A percentile compares a stretch with the other conserved stretches of the same genome.
These are phyloP conservation scores for Vulpes vulpes DNA, from an alignment of 2,113 vertebrate genomes.

Conservation along the genomic window DNA sequence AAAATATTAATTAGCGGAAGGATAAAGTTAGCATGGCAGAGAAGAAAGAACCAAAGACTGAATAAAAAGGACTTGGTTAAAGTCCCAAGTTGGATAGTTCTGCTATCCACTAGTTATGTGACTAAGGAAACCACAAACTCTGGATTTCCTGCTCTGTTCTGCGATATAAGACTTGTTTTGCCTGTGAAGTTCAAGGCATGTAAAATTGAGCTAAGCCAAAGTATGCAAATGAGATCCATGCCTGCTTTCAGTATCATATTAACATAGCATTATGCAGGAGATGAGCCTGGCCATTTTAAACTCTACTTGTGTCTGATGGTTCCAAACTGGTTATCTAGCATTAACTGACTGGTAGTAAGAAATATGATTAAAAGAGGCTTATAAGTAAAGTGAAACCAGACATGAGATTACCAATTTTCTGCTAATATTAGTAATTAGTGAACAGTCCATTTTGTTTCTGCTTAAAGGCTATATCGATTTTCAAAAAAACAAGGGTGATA, in stretches of 20 bases:
- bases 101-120: neutral
- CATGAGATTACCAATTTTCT: neutral
- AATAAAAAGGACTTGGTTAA: neutral
- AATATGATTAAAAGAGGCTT: neutral
- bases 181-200: neutral
- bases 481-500: neutral
- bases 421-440: neutral
- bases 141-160: neutral
- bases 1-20: neutral
- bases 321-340: conserved; percentile 6
- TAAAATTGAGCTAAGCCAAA: neutral
- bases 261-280: neutral
- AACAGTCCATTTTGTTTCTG: neutral
- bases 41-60: neutral
- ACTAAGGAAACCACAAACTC: neutral
- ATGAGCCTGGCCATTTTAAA: neutral
- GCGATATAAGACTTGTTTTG: neutral
- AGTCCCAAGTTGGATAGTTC: neutral
- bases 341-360: neutral
- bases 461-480: neutral
- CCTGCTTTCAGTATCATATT: neutral
- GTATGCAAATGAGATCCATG: neutral
- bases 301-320: neutral
- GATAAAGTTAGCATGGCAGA: neutral
- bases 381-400: neutral